Conservation (phyloP, 1,140 invertebrate genomes). For the Dendroctonus ponderosae region DNA sequence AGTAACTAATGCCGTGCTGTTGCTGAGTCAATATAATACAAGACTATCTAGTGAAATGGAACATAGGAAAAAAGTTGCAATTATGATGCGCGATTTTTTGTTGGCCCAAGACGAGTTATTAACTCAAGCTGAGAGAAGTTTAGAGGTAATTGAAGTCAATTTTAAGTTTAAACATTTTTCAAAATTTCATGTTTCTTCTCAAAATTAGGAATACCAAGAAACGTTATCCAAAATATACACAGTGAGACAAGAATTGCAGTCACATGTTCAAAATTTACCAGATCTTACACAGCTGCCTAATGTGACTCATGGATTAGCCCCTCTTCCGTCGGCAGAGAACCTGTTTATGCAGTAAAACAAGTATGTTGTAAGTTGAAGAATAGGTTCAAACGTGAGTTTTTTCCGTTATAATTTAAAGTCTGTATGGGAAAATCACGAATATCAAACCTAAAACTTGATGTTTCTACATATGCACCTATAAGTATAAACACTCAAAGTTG, state of each 20-base stretch:
- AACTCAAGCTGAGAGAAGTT: constrained; percentile 76
- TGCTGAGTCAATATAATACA: constrained; percentile 87
- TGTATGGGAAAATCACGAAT: no score
- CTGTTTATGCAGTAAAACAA: constrained; percentile 62
- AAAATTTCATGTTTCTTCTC: neutral
- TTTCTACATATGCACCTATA: no score
- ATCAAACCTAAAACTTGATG: no score
- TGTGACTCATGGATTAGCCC: constrained; percentile 84
- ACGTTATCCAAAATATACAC: constrained; percentile 82
- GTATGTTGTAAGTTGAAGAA: neutral
- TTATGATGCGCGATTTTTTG: constrained; percentile 85
- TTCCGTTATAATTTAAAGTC: no score
- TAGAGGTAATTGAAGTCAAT: constrained; percentile 65
- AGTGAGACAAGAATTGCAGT: constrained; percentile 83
- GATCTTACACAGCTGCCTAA: constrained; percentile 88
- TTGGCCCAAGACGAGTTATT: constrained; percentile 80
- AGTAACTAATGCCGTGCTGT: constrained; percentile 82
- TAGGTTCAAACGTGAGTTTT: neutral
- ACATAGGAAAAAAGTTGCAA: constrained; percentile 76
- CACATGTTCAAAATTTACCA: constrained; percentile 88
- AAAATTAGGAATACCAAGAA: constrained; percentile 74
- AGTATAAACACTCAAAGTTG: no score
- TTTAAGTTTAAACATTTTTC: neutral
- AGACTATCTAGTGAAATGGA: constrained; percentile 85
- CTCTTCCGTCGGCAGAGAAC: constrained; percentile 90